phyloP scores from a whole-genome alignment of 2,797 vertebrate genomes.

The Sebastes oblongus region DNA sequence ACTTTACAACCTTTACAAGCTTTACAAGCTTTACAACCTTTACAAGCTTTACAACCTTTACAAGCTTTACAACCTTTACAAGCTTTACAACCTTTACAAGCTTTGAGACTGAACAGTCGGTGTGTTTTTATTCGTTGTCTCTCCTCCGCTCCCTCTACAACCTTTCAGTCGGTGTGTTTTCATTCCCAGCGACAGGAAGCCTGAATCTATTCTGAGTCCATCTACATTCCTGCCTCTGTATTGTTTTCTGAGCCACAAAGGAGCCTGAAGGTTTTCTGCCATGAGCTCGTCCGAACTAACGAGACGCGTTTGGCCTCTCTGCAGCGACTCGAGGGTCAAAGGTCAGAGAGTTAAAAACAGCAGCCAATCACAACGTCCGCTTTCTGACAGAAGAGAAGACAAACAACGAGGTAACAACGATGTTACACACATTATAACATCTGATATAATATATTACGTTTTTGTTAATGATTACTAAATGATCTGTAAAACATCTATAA shows the following conservation, averaged over 20 bases:
- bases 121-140: too few species aligned
- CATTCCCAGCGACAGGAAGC: conserved; percentile 5
- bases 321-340: neutral
- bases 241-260: conserved; percentile 6
- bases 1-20: too few species aligned
- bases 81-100: too few species aligned
- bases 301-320: neutral
- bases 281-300: conserved; percentile 12
- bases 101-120: too few species aligned
- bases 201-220: conserved; percentile 8
- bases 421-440: too few species aligned
- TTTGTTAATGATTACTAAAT: too few species aligned
- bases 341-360: neutral
- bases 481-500: too few species aligned
- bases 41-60: fast-evolving
- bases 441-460: too few species aligned
- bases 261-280: conserved; percentile 9
- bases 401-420: too few species aligned
- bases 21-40: too few species aligned
- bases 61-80: too few species aligned
- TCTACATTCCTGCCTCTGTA: neutral
- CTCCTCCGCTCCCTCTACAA: too few species aligned
- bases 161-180: neutral
- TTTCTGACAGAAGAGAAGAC: neutral
- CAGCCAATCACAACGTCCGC: neutral